Percentiles rank a stretch among this genome's conserved stretches.
Conservation (phyloP, 2,113 vertebrate genomes). For the Blennius ocellaris region DNA sequence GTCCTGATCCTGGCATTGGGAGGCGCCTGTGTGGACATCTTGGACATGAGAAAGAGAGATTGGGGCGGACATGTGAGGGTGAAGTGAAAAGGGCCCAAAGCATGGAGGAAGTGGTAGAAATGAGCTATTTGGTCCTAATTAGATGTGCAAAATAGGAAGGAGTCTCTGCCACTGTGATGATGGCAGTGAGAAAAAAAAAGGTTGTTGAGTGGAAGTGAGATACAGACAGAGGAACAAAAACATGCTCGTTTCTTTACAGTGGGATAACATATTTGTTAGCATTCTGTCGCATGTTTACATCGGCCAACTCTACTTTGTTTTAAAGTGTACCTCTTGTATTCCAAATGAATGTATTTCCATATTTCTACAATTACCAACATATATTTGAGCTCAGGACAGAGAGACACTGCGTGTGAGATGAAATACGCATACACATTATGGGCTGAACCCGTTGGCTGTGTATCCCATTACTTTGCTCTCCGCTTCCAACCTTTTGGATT, state of each 20-base stretch:
- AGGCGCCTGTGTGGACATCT: constrained; percentile 68
- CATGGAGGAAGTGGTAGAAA: constrained; percentile 35
- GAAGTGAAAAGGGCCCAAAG: constrained; percentile 48
- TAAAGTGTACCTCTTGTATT: no score
- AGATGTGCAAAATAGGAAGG: constrained; percentile 63
- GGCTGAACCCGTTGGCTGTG: constrained; percentile 64
- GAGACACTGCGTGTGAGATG: constrained; percentile 37
- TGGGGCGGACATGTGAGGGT: constrained; percentile 67
- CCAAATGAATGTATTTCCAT: no score
- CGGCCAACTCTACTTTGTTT: not conserved
- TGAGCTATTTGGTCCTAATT: constrained; percentile 65
- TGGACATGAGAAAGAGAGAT: constrained; percentile 68
- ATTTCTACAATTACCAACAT: not conserved
- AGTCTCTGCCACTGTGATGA: constrained; percentile 36
- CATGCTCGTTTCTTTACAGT: no score
- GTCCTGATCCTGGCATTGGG: constrained; percentile 72
- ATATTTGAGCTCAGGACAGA: constrained; percentile 3
- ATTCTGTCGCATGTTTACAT: constrained; percentile 2
- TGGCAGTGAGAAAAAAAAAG: constrained; percentile 8
- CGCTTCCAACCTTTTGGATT: constrained; percentile 86
- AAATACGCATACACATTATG: constrained; percentile 61
- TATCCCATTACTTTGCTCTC: constrained; percentile 80
- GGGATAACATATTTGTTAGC: no score
- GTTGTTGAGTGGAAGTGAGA: not conserved
- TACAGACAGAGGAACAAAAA: not conserved